phyloP scores from a whole-genome alignment of 2,113 vertebrate species.

The Podarcis cretensis region DNA sequence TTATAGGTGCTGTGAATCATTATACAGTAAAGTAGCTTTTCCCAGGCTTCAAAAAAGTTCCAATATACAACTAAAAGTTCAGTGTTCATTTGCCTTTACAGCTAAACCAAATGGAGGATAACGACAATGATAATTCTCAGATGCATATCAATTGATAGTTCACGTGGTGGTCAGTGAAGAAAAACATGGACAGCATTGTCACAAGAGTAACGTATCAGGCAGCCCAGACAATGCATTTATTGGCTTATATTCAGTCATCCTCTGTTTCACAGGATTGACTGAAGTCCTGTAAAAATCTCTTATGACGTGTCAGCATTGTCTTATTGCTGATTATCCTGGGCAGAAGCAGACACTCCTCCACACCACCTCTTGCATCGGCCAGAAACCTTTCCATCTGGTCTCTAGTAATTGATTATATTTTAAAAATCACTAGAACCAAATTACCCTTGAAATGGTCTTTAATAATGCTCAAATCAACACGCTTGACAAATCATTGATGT shows the following conservation, averaged over 20 bases:
- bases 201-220: background rate
- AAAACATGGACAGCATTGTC: background rate
- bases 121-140: background rate
- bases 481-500: slow-evolving; percentile 57
- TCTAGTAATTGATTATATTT: slow-evolving; percentile 63
- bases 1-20: background rate
- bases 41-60: background rate
- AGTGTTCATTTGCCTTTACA: background rate
- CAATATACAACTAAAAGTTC: background rate
- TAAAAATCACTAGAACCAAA: slow-evolving; percentile 70
- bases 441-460: slow-evolving; percentile 72
- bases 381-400: slow-evolving; percentile 40
- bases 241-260: background rate
- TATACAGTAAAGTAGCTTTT: background rate
- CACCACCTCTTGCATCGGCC: slow-evolving; percentile 44
- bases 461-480: slow-evolving; percentile 71
- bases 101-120: background rate
- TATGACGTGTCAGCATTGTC: background rate
- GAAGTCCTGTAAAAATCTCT: slow-evolving; percentile 3
- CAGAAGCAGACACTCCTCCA: slow-evolving; percentile 43
- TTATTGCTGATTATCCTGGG: slow-evolving; percentile 17
- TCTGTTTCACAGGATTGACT: background rate
- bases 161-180: background rate
- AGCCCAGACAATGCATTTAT: background rate
- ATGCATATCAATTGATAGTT: background rate